A percentile compares a stretch with the other conserved stretches of the same genome.
Evolutionary conservation across 1,140 invertebrate species (phyloP).

Genomic region (Nebria ingens): DNA sequence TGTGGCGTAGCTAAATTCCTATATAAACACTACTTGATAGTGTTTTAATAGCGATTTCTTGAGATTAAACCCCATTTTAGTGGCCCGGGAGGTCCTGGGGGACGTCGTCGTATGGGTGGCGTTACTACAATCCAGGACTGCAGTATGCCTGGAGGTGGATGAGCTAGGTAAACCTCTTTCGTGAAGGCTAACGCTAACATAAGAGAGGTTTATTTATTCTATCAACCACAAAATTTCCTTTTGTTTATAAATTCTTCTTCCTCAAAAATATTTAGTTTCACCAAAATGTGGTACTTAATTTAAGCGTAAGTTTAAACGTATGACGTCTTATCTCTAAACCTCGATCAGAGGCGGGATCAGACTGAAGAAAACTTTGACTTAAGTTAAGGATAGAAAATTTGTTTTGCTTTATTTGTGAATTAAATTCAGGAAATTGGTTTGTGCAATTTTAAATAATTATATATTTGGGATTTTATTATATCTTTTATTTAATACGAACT

Average conservation of each 20-base stretch:
- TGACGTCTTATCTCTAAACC: slow-evolving; percentile 20
- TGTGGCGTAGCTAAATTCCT: too few species aligned
- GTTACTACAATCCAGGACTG: slow-evolving; percentile 19
- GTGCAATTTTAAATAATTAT: neutral
- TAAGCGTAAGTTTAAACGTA: slow-evolving; percentile 15
- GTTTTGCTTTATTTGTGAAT: neutral
- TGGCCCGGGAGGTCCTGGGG: slow-evolving; percentile 14
- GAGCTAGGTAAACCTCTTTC: slow-evolving; percentile 22
- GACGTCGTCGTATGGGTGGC: slow-evolving; percentile 14
- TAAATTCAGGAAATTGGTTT: neutral
- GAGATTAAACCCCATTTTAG: neutral
- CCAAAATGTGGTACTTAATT: too few species aligned
- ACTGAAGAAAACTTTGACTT: slow-evolving; percentile 15
- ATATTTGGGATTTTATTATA: neutral
- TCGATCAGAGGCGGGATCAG: slow-evolving; percentile 15
- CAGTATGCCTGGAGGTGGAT: slow-evolving; percentile 26
- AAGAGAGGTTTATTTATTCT: neutral
- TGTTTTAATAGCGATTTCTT: neutral
- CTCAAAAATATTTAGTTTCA: too few species aligned
- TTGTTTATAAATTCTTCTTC: too few species aligned
- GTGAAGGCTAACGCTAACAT: slow-evolving; percentile 21
- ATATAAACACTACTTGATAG: too few species aligned
- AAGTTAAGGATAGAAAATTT: slow-evolving; percentile 12
- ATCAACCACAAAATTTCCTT: neutral
- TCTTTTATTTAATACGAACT: too few species aligned